Conservation (phyloP, 2,797 vertebrate species). For the Galagoides demidoff region DNA sequence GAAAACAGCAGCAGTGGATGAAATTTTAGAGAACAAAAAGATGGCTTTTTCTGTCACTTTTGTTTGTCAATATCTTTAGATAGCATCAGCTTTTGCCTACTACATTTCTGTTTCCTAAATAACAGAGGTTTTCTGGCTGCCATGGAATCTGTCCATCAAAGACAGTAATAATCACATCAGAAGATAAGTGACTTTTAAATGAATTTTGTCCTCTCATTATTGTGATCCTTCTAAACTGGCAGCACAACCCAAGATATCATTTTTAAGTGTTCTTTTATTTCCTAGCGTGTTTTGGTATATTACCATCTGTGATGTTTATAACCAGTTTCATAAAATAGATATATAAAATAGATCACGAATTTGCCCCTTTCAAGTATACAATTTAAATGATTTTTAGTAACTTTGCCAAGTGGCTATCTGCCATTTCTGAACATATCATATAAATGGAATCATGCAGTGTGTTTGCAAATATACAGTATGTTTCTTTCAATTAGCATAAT, state of each 20-base stretch:
- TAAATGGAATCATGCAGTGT: background rate
- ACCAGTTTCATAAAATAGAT: background rate
- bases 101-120: background rate
- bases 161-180: background rate
- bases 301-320: background rate
- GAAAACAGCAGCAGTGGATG: background rate
- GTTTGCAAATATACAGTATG: background rate
- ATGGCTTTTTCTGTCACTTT: background rate
- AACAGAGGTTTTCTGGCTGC: background rate
- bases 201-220: background rate
- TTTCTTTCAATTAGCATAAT: background rate
- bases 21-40: constrained; percentile 19
- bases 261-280: background rate
- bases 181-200: constrained; percentile 11
- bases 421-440: background rate
- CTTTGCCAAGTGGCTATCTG: background rate
- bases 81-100: background rate
- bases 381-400: constrained; percentile 21
- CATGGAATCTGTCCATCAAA: background rate
- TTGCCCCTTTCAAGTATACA: background rate
- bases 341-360: background rate
- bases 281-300: background rate
- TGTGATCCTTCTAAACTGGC: background rate
- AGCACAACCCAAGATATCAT: background rate
- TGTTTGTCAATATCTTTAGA: constrained; percentile 5